phyloP scores from a whole-genome alignment of 2,888 invertebrate species.

The Limnephilus auricula region DNA sequence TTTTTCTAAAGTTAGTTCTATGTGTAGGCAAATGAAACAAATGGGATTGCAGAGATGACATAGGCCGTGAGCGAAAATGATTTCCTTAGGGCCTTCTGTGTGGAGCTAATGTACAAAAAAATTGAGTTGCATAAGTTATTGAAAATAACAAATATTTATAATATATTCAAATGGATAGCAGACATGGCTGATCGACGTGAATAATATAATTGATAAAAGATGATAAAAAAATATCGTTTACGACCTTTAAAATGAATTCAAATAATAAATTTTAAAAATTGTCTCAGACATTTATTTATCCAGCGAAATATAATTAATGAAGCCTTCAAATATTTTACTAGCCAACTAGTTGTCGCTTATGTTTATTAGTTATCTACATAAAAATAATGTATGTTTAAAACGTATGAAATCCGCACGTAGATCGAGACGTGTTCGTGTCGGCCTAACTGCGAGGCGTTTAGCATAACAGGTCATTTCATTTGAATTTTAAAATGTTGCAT shows the following conservation, averaged over 20 bases:
- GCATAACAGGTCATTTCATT: conserved; percentile 28
- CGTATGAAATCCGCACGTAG: neutral
- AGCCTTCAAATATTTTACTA: neutral
- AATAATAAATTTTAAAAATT: neutral
- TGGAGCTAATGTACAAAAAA: too few species aligned
- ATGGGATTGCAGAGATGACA: too few species aligned
- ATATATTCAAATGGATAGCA: neutral
- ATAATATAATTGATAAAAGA: neutral
- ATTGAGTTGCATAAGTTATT: neutral
- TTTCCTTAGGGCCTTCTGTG: too few species aligned
- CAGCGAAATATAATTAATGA: neutral
- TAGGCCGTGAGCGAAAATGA: too few species aligned
- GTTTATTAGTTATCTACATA: neutral
- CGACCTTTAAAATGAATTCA: neutral
- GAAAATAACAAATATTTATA: neutral
- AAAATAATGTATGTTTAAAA: neutral
- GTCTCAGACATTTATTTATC: neutral
- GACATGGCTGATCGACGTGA: neutral
- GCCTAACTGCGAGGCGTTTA: conserved; percentile 3
- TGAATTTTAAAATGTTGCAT: conserved; percentile 28
- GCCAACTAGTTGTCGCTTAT: neutral
- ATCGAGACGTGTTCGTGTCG: neutral
- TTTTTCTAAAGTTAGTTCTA: too few species aligned
- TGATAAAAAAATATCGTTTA: neutral
- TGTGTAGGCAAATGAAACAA: too few species aligned